Conservation (phyloP, 2,888 invertebrate species). For the Ctenicera cuprea region DNA sequence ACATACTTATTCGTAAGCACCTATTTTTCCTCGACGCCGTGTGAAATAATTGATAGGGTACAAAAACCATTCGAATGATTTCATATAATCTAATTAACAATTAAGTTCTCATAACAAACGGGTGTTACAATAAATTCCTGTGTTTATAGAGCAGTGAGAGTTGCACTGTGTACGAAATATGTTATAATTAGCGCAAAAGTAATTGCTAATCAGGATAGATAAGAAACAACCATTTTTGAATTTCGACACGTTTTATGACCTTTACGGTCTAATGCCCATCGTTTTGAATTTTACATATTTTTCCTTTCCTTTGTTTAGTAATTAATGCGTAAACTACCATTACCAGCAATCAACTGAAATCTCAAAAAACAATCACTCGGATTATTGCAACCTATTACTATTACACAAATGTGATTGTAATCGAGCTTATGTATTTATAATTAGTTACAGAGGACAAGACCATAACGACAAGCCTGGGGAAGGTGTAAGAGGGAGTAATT, state of each 20-base stretch:
- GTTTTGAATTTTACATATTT: background rate
- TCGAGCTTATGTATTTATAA: background rate
- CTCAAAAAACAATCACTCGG: no score
- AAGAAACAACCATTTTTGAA: background rate
- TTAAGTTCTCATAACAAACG: background rate
- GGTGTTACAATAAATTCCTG: constrained; percentile 8
- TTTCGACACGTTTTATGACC: constrained; percentile 22
- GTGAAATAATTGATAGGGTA: no score
- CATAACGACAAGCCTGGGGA: background rate
- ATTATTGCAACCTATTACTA: background rate
- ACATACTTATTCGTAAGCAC: no score
- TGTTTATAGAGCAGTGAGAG: constrained; percentile 6
- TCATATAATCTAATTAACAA: no score
- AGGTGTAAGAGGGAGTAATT: background rate
- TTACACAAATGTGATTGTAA: constrained; percentile 5
- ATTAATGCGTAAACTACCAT: no score
- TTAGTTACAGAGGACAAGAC: background rate
- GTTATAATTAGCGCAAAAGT: background rate
- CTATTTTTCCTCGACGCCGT: no score
- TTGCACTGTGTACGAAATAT: no score
- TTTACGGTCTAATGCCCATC: constrained; percentile 3
- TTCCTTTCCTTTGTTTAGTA: background rate
- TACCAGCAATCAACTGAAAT: no score
- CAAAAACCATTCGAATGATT: no score
- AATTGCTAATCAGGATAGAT: background rate